These are phyloP conservation scores for Cassiopea andromeda DNA, from an alignment of 30 jellyfish, hydroid and myxozoan genomes.

Conservation along the genomic window DNA sequence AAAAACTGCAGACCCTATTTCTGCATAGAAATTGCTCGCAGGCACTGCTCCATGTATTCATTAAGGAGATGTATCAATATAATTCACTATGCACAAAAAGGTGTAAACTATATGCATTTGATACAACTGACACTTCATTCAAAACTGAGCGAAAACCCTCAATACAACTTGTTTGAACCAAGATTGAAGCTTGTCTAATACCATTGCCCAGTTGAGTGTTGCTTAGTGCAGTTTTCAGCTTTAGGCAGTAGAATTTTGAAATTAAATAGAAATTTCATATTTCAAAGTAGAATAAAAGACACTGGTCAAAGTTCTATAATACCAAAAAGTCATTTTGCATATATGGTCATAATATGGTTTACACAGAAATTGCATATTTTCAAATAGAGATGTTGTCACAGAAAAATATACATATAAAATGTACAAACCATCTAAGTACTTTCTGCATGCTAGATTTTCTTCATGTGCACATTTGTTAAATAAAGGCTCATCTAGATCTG, in stretches of 20 bases:
- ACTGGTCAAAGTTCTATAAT: background rate
- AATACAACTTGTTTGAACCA: conserved; percentile 50
- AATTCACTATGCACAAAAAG: background rate
- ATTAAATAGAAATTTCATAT: background rate
- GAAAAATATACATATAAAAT: background rate
- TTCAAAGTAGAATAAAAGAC: background rate
- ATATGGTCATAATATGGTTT: background rate
- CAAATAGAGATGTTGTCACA: background rate
- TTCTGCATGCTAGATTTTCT: background rate
- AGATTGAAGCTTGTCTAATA: conserved; percentile 36
- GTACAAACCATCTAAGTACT: conserved; percentile 36
- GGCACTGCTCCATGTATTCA: too few species aligned
- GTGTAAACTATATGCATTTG: conserved; percentile 30
- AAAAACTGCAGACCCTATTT: too few species aligned
- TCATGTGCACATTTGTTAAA: conserved; percentile 54
- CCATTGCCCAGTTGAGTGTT: conserved; percentile 26
- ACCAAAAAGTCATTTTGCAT: background rate
- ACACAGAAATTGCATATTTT: background rate
- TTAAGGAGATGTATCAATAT: background rate
- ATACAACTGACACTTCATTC: conserved; percentile 23
- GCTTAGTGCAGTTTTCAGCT: conserved; percentile 12
- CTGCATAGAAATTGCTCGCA: too few species aligned
- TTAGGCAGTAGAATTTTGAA: conserved; percentile 37
- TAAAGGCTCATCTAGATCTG: conserved; percentile 14
- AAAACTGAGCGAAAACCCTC: conserved; percentile 59